Evolutionary conservation across 2,113 vertebrate genomes (phyloP), one percentile per base, ranked within the genome.

Genomic region (Anseranas semipalmata): DNA sequence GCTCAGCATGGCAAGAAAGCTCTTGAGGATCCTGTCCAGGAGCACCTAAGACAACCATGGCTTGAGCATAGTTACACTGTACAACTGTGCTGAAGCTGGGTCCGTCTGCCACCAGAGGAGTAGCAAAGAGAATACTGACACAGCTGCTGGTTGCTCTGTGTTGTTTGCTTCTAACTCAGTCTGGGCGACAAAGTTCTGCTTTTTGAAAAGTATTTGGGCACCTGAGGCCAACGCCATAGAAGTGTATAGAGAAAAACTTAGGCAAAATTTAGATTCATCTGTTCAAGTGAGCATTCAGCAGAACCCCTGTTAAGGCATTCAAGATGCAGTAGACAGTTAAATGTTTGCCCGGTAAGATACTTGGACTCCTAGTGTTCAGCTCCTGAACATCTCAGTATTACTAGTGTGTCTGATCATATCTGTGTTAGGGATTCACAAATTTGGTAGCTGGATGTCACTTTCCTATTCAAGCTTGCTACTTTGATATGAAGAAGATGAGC

Each of bases 41-140:
- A 66, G 22, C 30, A 55, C 33, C 28, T 39, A 4, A 11, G 59
- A 28, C n/a, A 55, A 5, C 28, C 35, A 30, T 19, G 41, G 14
- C 50, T 56, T 50, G 18, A 28, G 41, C 10, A 5, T 55, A 37
- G 32, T 45, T 89, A n/a, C n/a, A 15, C 33, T 50, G 15, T 24
- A 12, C 37, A 32, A 27, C 41, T 56, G 7, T 91, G 35, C 33
- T 77, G 52, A 55, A 60, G n/a, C 39, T 46, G 68, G 18, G 25
- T 41, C 33, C 5, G 1, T 55, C n/a, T 89, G 0, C 9, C 18
- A 21, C 2, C 2, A 28, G n/a, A 37, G 50, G 19, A 73, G 20
- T 16, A 48, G 52, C 8, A 50, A 50, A 30, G 60, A 62, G 32
- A 45, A 9, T 59, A 33, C 35, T 5, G 22, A 27, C 37, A 5